A percentile compares a stretch with the other conserved stretches of the same genome.
Evolutionary conservation across 1,140 invertebrate genomes (phyloP).

Genomic region (Rhagoletis pomonella): DNA sequence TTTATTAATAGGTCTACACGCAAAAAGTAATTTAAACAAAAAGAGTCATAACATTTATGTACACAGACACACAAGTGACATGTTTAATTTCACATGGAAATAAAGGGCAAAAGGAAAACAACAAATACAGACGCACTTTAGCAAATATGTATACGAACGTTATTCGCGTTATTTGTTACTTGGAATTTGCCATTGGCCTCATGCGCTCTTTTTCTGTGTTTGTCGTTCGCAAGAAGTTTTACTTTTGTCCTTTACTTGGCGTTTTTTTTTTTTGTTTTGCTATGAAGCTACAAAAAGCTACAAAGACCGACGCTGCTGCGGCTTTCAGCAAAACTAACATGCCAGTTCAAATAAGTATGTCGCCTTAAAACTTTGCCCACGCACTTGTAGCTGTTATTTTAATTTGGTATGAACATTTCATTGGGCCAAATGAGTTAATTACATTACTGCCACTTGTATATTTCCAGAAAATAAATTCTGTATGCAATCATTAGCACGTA

Average conservation of each 20-base stretch:
- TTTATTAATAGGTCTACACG: background rate
- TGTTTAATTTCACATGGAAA: no score
- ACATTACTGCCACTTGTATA: background rate
- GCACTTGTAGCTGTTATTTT: slow-evolving; percentile 1
- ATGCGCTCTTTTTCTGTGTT: background rate
- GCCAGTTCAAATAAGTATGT: background rate
- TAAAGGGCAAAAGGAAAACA: no score
- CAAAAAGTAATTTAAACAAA: background rate
- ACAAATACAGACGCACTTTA: no score
- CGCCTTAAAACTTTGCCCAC: background rate
- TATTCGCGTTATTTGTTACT: background rate
- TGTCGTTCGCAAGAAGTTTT: background rate
- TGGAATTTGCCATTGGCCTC: background rate
- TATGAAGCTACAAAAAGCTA: background rate
- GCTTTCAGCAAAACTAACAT: background rate
- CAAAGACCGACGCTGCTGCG: background rate
- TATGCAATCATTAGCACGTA: background rate
- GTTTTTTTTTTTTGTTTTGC: background rate
- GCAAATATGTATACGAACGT: background rate
- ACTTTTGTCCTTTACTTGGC: background rate
- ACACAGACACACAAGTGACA: background rate
- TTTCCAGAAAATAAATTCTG: background rate
- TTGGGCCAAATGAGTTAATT: slow-evolving; percentile 43
- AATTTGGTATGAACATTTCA: background rate
- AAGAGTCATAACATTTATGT: background rate